Conservation (phyloP, 2,113 vertebrate species). For the Circaetus gallicus region DNA sequence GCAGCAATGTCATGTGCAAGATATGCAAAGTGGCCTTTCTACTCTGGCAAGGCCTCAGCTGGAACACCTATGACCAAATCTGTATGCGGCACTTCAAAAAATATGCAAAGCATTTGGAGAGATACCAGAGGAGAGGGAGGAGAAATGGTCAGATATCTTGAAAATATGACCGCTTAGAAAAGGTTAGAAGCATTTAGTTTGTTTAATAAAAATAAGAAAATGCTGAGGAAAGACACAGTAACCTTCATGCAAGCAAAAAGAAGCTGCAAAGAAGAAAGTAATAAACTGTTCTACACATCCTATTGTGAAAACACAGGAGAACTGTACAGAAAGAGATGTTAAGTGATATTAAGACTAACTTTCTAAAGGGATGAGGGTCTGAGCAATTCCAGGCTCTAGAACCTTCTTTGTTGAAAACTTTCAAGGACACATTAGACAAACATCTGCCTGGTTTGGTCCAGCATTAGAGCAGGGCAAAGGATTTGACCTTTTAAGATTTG, state of each 20-base stretch:
- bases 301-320: background rate
- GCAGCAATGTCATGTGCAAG: slow-evolving; percentile 8
- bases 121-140: background rate
- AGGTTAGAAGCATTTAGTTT: background rate
- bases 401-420: background rate
- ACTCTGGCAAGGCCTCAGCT: background rate
- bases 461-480: background rate
- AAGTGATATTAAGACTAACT: background rate
- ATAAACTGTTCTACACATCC: background rate
- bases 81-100: background rate
- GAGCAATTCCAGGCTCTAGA: background rate
- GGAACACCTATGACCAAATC: background rate
- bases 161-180: background rate
- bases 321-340: background rate
- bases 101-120: background rate
- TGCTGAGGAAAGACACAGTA: background rate
- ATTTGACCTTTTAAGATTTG: background rate
- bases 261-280: background rate
- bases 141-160: background rate
- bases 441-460: background rate
- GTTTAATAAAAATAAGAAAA: background rate
- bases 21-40: background rate
- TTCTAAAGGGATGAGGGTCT: background rate
- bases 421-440: background rate
- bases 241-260: background rate